Conservation (phyloP, 1,140 invertebrate species). For the Patella vulgata region DNA sequence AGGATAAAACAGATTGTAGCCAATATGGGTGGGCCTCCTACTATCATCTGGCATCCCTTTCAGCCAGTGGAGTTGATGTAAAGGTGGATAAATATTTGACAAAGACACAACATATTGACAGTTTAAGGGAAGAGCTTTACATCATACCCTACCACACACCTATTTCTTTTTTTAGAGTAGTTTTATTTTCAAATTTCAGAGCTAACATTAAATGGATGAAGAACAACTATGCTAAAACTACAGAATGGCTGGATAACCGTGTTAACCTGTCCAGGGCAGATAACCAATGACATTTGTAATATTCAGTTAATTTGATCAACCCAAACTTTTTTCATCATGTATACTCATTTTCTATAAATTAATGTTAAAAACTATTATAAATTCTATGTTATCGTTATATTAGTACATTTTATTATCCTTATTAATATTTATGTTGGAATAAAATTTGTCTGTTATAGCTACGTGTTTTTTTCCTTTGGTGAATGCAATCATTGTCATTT, state of each 20-base stretch:
- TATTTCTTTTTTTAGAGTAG: not conserved
- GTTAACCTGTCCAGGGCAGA: not conserved
- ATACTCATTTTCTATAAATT: no score
- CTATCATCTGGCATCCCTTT: not conserved
- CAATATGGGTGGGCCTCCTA: not conserved
- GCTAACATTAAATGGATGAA: slow-evolving; percentile 59
- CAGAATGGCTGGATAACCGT: slow-evolving; percentile 39
- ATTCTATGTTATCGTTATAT: no score
- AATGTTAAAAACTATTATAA: no score
- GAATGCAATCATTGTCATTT: no score
- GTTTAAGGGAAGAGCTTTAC: not conserved
- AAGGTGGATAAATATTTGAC: not conserved
- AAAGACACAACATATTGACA: not conserved
- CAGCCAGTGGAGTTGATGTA: not conserved
- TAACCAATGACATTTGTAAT: no score
- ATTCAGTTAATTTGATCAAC: no score
- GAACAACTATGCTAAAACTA: slow-evolving; percentile 43
- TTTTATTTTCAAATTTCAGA: slow-evolving; percentile 33
- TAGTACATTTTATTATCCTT: no score
- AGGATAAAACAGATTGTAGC: no score
- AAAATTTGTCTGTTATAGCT: no score
- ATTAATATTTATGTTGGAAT: no score
- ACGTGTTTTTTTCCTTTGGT: no score
- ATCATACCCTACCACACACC: not conserved
- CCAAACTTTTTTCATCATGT: no score